A percentile compares a stretch with the other conserved stretches of the same genome.
Evolutionary conservation across 2,797 vertebrate species (phyloP).

Genomic region (Fistularia commersonii): DNA sequence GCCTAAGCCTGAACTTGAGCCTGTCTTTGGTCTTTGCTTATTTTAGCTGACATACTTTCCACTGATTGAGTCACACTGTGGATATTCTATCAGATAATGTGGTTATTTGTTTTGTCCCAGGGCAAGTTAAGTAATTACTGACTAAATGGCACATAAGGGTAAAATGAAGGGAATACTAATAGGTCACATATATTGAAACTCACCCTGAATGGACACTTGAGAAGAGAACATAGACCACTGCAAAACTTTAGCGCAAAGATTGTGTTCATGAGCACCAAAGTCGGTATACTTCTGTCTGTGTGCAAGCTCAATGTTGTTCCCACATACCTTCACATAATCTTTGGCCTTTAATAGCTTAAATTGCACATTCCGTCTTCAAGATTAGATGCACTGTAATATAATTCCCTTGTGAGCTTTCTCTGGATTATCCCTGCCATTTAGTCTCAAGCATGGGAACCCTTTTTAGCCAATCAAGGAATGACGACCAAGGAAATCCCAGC

Average conservation of each 20-base stretch:
- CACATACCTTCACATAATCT: constrained; percentile 31
- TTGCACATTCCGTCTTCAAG: constrained; percentile 5
- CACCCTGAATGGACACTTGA: constrained; percentile 16
- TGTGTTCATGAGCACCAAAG: constrained; percentile 1
- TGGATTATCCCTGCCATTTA: constrained; percentile 22
- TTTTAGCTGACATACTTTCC: constrained; percentile 74
- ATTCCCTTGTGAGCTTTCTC: too few relatives aligned
- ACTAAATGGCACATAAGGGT: constrained; percentile 66
- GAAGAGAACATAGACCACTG: constrained; percentile 17
- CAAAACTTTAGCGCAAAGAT: constrained; percentile 17
- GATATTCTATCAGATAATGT: constrained; percentile 76
- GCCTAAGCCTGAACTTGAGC: constrained; percentile 63
- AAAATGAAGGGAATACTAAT: constrained; percentile 46
- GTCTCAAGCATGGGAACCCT: constrained; percentile 25
- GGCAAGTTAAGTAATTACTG: constrained; percentile 72
- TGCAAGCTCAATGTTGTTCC: background rate
- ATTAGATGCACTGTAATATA: too few relatives aligned
- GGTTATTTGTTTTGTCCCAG: constrained; percentile 73
- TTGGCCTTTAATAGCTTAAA: constrained; percentile 8
- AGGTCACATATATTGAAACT: constrained; percentile 52
- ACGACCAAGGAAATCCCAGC: constrained; percentile 23
- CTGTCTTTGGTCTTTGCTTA: constrained; percentile 65
- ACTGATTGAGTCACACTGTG: constrained; percentile 64
- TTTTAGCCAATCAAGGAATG: constrained; percentile 4
- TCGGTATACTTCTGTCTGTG: constrained; percentile 8